Evolutionary conservation across 2,888 invertebrate genomes (phyloP).

Genomic region (Cerastis leucographa): DNA sequence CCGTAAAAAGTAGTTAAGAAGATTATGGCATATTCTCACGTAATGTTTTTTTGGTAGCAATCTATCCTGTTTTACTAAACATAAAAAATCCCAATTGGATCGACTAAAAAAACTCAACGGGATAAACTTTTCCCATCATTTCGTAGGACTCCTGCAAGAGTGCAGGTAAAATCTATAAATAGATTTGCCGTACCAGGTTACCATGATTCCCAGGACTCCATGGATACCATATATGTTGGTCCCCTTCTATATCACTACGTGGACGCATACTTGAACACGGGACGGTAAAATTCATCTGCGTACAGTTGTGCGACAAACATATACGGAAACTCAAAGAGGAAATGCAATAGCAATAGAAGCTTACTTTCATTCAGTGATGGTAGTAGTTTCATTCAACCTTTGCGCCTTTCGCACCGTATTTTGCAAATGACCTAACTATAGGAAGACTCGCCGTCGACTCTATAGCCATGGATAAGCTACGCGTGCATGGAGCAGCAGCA

Average conservation of each 20-base stretch:
- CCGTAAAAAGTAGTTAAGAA: no score
- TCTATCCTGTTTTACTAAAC: no score
- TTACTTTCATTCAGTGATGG: not conserved
- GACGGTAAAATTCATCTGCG: not conserved
- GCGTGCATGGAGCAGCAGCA: not conserved
- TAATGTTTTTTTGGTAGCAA: no score
- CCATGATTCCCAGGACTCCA: slow-evolving; percentile 1
- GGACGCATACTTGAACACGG: not conserved
- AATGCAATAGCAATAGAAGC: not conserved
- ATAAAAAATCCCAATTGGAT: no score
- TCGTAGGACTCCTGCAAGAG: no score
- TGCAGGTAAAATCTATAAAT: not conserved
- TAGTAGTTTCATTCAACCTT: not conserved
- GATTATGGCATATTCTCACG: no score
- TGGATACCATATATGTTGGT: no score
- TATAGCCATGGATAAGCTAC: not conserved
- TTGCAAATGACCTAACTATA: not conserved
- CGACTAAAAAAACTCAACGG: no score
- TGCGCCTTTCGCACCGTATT: not conserved
- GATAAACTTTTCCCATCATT: no score
- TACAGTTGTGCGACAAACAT: not conserved
- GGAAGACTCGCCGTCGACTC: not conserved
- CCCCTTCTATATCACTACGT: not conserved
- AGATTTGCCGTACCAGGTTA: slow-evolving; percentile 2
- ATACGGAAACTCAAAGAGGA: not conserved